phyloP scores from a whole-genome alignment of 2,797 vertebrate species.

The Graptemys geographica region DNA sequence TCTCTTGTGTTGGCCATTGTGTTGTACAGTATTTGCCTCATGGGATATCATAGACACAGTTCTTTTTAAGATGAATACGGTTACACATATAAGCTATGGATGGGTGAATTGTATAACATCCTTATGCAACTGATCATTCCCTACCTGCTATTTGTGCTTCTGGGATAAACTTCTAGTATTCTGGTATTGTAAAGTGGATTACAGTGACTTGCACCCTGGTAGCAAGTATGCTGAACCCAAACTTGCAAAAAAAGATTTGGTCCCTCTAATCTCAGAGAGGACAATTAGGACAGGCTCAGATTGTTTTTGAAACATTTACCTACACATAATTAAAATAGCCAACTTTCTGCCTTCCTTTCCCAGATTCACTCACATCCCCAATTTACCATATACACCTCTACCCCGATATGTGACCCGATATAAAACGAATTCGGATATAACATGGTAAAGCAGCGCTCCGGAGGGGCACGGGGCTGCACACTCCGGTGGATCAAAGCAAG shows the following conservation, averaged over 20 bases:
- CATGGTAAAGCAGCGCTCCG: no score
- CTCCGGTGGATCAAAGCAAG: no score
- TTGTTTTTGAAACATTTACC: constrained; percentile 7
- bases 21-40: neutral
- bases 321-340: neutral
- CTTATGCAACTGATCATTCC: neutral
- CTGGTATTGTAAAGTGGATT: constrained; percentile 9
- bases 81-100: constrained; percentile 23
- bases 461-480: no score
- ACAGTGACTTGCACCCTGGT: neutral
- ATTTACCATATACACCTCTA: neutral
- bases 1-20: neutral
- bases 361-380: rapidly evolving
- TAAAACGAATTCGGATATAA: no score
- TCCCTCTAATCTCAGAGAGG: neutral
- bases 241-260: neutral
- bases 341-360: neutral
- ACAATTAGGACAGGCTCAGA: neutral
- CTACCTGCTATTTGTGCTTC: neutral
- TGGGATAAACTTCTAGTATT: neutral
- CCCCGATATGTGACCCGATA: no score
- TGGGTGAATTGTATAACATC: constrained; percentile 28
- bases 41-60: neutral
- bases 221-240: neutral
- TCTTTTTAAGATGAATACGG: constrained; percentile 3